Evolutionary conservation across 2,797 vertebrate species (phyloP).

Genomic region (Enteromius radiatus): DNA sequence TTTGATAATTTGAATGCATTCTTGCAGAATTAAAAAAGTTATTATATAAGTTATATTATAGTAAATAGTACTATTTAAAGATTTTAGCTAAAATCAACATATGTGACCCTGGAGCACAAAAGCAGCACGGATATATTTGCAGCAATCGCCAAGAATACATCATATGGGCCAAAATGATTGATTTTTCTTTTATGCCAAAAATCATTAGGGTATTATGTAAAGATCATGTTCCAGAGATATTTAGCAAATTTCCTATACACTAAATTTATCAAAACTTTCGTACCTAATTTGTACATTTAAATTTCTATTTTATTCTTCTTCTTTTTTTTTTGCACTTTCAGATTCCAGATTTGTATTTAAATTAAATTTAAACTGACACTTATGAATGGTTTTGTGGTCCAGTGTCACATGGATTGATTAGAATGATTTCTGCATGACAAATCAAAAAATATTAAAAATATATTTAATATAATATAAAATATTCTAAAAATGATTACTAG

Average conservation of each 20-base stretch:
- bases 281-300: too few species aligned
- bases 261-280: neutral
- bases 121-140: neutral
- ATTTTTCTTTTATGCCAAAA: neutral
- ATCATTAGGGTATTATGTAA: neutral
- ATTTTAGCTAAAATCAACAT: neutral
- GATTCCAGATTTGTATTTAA: neutral
- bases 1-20: neutral
- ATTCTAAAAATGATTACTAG: neutral
- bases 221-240: neutral
- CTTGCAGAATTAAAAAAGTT: neutral
- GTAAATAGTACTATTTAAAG: neutral
- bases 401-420: neutral
- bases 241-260: neutral
- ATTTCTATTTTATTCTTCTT: too few species aligned
- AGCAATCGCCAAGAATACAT: neutral
- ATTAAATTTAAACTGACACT: too few species aligned
- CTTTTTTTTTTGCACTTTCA: neutral
- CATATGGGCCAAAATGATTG: neutral
- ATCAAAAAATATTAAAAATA: neutral
- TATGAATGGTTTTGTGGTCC: neutral
- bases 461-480: too few species aligned
- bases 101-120: too few species aligned
- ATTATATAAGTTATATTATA: neutral
- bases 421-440: too few species aligned